Percentiles rank a stretch among this genome's conserved stretches.
Evolutionary conservation across 2,888 invertebrate species (phyloP).

Genomic region (Hydroisotoma schaefferi): DNA sequence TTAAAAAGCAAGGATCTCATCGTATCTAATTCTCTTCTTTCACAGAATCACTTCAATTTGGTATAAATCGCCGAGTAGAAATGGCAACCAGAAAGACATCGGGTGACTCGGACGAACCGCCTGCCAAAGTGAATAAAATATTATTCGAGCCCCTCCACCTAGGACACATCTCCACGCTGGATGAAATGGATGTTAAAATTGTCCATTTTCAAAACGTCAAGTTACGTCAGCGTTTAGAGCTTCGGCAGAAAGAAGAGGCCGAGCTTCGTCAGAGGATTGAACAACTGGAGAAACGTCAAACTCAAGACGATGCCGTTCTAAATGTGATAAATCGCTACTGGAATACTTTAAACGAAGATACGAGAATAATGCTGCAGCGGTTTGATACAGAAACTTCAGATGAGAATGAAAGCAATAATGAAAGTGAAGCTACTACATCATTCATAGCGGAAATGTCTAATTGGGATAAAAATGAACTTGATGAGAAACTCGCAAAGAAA

Average conservation of each 20-base stretch:
- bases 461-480: slow-evolving; percentile 96
- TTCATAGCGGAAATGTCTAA: slow-evolving; percentile 92
- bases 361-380: slow-evolving; percentile 11
- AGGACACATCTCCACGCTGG: slow-evolving; percentile 19
- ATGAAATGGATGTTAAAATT: slow-evolving; percentile 22
- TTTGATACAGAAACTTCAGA: slow-evolving; percentile 14
- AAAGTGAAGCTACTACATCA: slow-evolving; percentile 72
- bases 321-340: slow-evolving; percentile 18
- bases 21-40: too few species aligned
- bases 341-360: slow-evolving; percentile 20
- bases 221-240: slow-evolving; percentile 15
- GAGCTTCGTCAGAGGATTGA: slow-evolving; percentile 9
- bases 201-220: slow-evolving; percentile 19
- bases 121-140: slow-evolving; percentile 8
- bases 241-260: slow-evolving; percentile 8
- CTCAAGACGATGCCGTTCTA: slow-evolving; percentile 10
- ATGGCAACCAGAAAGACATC: slow-evolving; percentile 11
- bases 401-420: slow-evolving; percentile 11
- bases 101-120: slow-evolving; percentile 8
- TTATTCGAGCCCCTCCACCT: slow-evolving; percentile 10
- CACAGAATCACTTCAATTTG: too few species aligned
- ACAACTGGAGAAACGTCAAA: slow-evolving; percentile 16
- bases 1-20: too few species aligned
- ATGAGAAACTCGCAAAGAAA: slow-evolving; percentile 88
- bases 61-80: too few species aligned